Conservation (phyloP, 2,797 vertebrate genomes). For the Bovichtus variegatus region DNA sequence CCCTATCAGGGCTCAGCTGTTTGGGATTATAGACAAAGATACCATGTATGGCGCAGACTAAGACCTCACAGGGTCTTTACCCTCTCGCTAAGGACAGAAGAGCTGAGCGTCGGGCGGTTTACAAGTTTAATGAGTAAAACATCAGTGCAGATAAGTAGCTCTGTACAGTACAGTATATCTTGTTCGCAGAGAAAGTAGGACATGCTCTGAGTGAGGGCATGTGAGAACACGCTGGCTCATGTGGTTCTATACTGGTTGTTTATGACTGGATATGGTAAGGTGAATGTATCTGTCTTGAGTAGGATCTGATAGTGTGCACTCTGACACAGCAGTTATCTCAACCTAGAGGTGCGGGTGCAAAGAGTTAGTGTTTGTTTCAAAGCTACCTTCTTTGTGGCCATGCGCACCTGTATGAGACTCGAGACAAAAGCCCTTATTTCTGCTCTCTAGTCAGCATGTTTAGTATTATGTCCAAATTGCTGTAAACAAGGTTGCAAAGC, state of each 20-base stretch:
- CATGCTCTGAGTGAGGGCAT: slow-evolving; percentile 14
- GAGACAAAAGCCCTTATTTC: slow-evolving; percentile 22
- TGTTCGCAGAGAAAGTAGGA: slow-evolving; percentile 45
- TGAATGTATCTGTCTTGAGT: slow-evolving; percentile 6
- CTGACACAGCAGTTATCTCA: slow-evolving; percentile 11
- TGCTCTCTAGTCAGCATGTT: slow-evolving; percentile 43
- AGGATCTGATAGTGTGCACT: slow-evolving; percentile 23
- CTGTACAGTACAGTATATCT: slow-evolving; percentile 37
- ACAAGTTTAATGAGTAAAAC: slow-evolving; percentile 61
- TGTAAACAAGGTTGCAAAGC: slow-evolving; percentile 49
- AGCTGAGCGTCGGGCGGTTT: slow-evolving; percentile 31
- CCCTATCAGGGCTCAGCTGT: slow-evolving; percentile 27
- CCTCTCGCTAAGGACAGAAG: slow-evolving; percentile 45
- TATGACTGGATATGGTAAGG: slow-evolving; percentile 4
- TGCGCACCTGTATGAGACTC: slow-evolving; percentile 1
- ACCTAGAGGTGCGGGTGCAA: slow-evolving; percentile 7
- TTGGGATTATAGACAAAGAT: slow-evolving; percentile 57
- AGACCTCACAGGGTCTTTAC: slow-evolving; percentile 53
- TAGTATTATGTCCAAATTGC: slow-evolving; percentile 51
- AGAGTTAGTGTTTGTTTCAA: slow-evolving; percentile 43
- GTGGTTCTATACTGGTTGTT: slow-evolving; percentile 25
- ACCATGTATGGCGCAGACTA: slow-evolving; percentile 6
- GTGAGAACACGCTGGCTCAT: slow-evolving; percentile 40
- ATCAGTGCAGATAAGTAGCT: slow-evolving; percentile 34
- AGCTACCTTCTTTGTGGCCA: slow-evolving; percentile 29